Evolutionary conservation across 2,797 vertebrate genomes (phyloP).

Genomic region (Thaleichthys pacificus): DNA sequence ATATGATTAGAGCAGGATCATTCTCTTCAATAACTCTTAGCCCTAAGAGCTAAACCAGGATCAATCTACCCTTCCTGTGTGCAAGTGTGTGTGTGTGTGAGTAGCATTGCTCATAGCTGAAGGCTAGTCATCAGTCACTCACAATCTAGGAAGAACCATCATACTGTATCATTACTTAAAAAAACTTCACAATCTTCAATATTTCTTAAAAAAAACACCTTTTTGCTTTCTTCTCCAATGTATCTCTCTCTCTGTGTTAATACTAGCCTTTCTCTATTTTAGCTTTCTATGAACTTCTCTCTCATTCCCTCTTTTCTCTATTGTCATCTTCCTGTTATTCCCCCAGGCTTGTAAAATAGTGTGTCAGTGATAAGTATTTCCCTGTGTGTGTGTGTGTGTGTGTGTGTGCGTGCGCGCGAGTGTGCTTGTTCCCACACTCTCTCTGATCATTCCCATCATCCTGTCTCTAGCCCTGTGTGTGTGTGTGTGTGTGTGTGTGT

Average conservation of each 20-base stretch:
- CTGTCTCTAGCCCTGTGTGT: slow-evolving; percentile 21
- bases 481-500: slow-evolving; percentile 9
- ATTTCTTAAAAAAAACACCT: neutral
- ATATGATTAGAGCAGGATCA: slow-evolving; percentile 79
- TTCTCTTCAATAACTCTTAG: slow-evolving; percentile 84
- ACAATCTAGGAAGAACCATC: neutral
- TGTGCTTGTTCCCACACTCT: neutral
- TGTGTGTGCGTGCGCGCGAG: neutral
- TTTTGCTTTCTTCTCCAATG: neutral
- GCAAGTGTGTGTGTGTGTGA: slow-evolving; percentile 24
- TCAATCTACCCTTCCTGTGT: slow-evolving; percentile 73
- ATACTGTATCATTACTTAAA: no score
- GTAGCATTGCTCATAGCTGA: neutral
- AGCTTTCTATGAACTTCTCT: neutral
- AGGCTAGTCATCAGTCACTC: slow-evolving; percentile 10
- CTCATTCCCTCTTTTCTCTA: neutral
- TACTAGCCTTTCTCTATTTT: neutral
- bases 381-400: slow-evolving; percentile 30
- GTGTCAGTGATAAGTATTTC: slow-evolving; percentile 32
- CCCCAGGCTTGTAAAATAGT: slow-evolving; percentile 23
- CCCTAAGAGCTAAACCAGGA: slow-evolving; percentile 80
- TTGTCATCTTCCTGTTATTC: neutral
- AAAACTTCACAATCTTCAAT: neutral
- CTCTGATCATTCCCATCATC: slow-evolving; percentile 47
- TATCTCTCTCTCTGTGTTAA: neutral